Percentiles rank a stretch among this genome's conserved stretches.
Evolutionary conservation across 2,797 vertebrate species (phyloP).

Genomic region (Periparus ater): DNA sequence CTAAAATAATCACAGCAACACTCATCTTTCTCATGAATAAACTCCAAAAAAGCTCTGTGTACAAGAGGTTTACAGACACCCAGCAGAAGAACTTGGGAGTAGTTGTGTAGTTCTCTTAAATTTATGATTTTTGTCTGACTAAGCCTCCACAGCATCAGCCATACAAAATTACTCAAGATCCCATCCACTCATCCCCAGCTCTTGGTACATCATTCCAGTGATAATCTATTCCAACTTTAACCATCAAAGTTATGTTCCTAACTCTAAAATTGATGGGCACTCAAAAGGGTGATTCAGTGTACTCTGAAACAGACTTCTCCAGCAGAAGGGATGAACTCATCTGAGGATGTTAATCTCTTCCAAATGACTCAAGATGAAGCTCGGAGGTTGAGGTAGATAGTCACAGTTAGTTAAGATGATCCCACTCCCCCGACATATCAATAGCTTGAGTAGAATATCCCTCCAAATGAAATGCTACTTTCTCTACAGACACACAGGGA

Average conservation of each 20-base stretch:
- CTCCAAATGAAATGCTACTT: not conserved
- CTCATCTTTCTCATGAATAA: not conserved
- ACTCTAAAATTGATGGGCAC: not conserved
- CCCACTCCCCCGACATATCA: not conserved
- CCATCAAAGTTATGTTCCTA: not conserved
- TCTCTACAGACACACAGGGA: not conserved
- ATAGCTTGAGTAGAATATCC: not conserved
- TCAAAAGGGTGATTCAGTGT: not conserved
- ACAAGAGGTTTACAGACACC: not conserved
- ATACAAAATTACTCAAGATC: not conserved
- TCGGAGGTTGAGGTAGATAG: not conserved
- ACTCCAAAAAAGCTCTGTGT: not conserved
- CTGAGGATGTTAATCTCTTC: not conserved
- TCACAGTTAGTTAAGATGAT: not conserved
- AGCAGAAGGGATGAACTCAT: not conserved
- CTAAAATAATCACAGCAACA: conserved; percentile 14
- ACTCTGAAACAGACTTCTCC: not conserved
- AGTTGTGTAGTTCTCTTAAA: not conserved
- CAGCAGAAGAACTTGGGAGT: not conserved
- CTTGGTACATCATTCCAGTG: not conserved
- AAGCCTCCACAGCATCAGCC: not conserved
- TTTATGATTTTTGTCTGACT: not conserved
- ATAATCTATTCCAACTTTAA: not conserved
- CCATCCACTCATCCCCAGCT: not conserved
- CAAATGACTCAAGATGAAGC: not conserved